These are phyloP conservation scores for Sparidentex hasta DNA, from an alignment of 2,797 vertebrate genomes.

Conservation along the genomic window DNA sequence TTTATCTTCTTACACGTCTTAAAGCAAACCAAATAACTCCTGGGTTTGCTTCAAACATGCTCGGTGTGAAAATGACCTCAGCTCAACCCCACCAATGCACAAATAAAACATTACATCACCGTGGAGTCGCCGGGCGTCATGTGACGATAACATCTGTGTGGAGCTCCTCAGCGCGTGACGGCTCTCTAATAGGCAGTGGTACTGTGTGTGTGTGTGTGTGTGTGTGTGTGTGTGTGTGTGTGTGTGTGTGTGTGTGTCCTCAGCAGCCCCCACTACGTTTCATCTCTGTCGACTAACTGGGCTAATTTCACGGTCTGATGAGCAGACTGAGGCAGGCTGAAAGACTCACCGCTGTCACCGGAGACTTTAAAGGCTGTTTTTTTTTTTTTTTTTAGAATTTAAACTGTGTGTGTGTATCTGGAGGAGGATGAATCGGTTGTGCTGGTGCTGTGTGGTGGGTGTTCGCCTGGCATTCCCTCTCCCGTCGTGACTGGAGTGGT, in stretches of 20 bases:
- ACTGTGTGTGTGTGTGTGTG: constrained; percentile 1
- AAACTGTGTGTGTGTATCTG: constrained; percentile 12
- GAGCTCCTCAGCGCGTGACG: background rate
- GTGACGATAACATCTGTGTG: constrained; percentile 53
- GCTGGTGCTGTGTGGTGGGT: constrained; percentile 15
- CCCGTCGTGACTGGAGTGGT: constrained; percentile 45
- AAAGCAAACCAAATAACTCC: background rate
- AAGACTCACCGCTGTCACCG: constrained; percentile 20
- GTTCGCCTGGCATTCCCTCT: constrained; percentile 33
- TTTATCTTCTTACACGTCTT: background rate
- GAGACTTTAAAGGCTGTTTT: constrained; percentile 40
- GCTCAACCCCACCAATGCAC: background rate
- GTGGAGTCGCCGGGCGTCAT: constrained; percentile 21
- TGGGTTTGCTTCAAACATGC: background rate
- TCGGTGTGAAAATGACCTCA: background rate
- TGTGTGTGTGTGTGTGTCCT: constrained; percentile 35
- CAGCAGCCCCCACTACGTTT: constrained; percentile 43
- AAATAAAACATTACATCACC: constrained; percentile 28
- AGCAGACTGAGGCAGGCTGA: constrained; percentile 67
- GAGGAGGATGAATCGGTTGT: constrained; percentile 21
- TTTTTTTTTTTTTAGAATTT: background rate
- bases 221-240: constrained; percentile 6
- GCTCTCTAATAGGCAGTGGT: constrained; percentile 18
- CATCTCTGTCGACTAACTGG: constrained; percentile 65
- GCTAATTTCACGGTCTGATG: constrained; percentile 78